Base-by-base conservation (phyloP, 1,140 invertebrate genomes). In the Drosophila ananassae region DNA sequence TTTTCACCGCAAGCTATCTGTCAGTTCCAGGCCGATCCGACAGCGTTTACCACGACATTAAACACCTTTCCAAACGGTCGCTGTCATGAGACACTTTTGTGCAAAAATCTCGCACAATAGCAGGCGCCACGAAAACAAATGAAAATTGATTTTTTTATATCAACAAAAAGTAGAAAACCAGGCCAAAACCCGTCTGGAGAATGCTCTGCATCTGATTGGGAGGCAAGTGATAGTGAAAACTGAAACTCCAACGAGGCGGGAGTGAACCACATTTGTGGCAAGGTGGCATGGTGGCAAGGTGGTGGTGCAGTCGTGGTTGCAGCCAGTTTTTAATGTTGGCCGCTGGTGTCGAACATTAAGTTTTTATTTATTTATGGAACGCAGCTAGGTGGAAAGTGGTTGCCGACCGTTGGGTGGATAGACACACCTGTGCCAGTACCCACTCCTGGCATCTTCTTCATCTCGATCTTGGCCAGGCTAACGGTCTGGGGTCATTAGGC, bases 281-380 rank as follows among this genome's bases (percentile, higher is more conserved):
- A 9, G 28, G 72, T 44, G 57, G 32, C 55, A 37, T 34, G 48
- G 21, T 51, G 17, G 17, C 17, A 17, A 17, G 17, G 17, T 17
- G 17, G 17, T 17, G 37, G 39, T 57, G 41, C 13, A 37, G 34
- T n/a, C 34, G 34, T 37, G 34, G 34, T 37, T 61, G 52, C 41
- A 72, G 59, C 77, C 32, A 74, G 77, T 84, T 47, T 84, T 85
- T 63, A 17, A 17, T 81, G 28, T 66, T 66, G 67, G 7, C 28
- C 21, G 46, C 39, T 52, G 48, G 39, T 50, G 73, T 81, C 59
- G 62, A 77, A 81, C 67, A 81, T 81, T 77, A 66, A 74, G 73
- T 77, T 87, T 72, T 61, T 68, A 78, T 82, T 78, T 82, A 89
- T 87, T 89, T 82, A 75, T 87, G 82, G 55, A 82, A 62, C 77